Base-by-base conservation (phyloP, 1,140 invertebrate species). In the Dendrolimus kikuchii region DNA sequence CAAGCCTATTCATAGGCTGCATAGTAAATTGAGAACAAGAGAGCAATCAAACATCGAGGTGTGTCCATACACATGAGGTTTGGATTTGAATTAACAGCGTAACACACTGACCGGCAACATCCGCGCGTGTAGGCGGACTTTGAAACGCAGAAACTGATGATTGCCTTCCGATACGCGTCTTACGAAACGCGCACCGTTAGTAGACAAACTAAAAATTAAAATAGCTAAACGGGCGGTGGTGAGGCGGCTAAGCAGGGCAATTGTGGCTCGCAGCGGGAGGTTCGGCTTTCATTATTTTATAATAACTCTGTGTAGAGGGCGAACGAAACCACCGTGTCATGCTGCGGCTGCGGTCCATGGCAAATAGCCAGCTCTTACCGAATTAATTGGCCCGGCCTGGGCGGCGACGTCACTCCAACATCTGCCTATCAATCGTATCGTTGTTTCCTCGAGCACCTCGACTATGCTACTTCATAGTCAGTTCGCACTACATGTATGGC, bases 131-230 rank as follows among this genome's bases (percentile, higher is more conserved):
- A 69, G 64, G 64, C 66, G 66, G 55, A 63, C 49, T 59, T 23
- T 46, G 53, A 59, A 61, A 60, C 60, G 54, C 62, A 57, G 58
- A 64, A 59, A 58, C 56, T 57, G 60, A 54, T 68, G 68, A 76
- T 74, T 64, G 66, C 64, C 63, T 57, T 68, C 65, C 53, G 65
- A 72, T 74, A 75, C 62, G 23, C 55, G 60, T 53, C 64, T 76
- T 82, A 78, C 68, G 72, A 77, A 79, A 83, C 57, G 47, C 59
- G 65, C 62, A 68, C 81, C 81, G 81, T 80, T 82, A 80, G 68
- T 81, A 77, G 76, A 81, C 82, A 86, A 83, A 86, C 82, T 81
- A 78, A 83, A 81, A 83, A 86, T 83, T 83, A 86, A 86, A 83
- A 86, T 81, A 83, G 77, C 74, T 83, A 81, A 83, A 81, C 80